phyloP scores from a whole-genome alignment of 2,113 vertebrate genomes.

The Oncorhynchus clarkii region DNA sequence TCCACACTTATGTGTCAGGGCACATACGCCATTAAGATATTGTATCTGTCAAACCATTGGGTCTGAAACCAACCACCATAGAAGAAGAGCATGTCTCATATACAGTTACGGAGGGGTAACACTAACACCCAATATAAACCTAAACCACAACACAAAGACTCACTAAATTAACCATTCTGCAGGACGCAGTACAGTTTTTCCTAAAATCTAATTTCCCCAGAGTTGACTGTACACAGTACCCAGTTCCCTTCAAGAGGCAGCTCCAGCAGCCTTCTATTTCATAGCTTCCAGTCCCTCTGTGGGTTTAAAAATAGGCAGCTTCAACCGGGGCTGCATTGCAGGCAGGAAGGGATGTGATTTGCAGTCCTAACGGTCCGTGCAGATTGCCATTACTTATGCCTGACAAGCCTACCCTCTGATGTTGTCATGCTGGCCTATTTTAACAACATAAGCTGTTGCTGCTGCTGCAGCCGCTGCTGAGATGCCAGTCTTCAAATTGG shows the following conservation, averaged over 20 bases:
- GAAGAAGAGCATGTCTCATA: not conserved
- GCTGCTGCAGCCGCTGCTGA: constrained; percentile 61
- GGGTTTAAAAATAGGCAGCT: constrained; percentile 77
- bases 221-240: constrained; percentile 6
- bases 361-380: constrained; percentile 70
- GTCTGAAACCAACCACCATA: not conserved
- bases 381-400: constrained; percentile 80
- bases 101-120: not conserved
- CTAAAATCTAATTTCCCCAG: not conserved
- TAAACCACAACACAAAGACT: not conserved
- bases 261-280: constrained; percentile 41
- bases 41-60: not conserved
- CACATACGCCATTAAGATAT: not conserved
- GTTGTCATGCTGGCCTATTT: constrained; percentile 77
- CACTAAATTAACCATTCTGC: not conserved
- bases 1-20: not conserved
- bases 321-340: constrained; percentile 69
- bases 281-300: constrained; percentile 45
- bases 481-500: constrained; percentile 68
- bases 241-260: constrained; percentile 42
- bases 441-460: constrained; percentile 75
- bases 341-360: constrained; percentile 66
- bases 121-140: not conserved
- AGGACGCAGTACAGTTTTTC: not conserved
- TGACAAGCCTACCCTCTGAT: constrained; percentile 77